Conservation (phyloP, 23 tunicate species). For the Ciona savignyi region DNA sequence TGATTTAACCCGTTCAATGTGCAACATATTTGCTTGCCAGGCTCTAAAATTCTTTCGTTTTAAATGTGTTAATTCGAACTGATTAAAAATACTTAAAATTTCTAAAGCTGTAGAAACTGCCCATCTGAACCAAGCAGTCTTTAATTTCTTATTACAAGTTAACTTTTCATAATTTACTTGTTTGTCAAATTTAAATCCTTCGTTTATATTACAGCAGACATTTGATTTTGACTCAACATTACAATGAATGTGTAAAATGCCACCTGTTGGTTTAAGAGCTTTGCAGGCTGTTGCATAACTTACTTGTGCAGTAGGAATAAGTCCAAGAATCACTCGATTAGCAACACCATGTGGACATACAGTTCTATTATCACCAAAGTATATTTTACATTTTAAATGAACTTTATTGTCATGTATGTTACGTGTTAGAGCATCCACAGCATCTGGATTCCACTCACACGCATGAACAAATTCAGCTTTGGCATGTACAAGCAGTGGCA, state of each 20-base stretch:
- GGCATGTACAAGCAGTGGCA: slow-evolving; percentile 80
- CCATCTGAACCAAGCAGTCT: slow-evolving; percentile 36
- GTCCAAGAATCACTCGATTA: slow-evolving; percentile 67
- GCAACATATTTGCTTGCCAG: slow-evolving; percentile 12
- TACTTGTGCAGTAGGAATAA: slow-evolving; percentile 66
- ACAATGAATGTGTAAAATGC: slow-evolving; percentile 66
- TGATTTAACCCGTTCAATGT: slow-evolving; percentile 81
- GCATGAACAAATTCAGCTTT: slow-evolving; percentile 78
- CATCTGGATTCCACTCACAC: slow-evolving; percentile 91
- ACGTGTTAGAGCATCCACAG: slow-evolving; percentile 36
- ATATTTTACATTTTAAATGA: slow-evolving; percentile 34
- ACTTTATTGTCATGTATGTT: slow-evolving; percentile 61
- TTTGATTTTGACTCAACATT: slow-evolving; percentile 53
- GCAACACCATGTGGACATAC: slow-evolving; percentile 72
- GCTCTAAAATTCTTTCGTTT: background rate
- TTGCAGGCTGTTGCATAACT: slow-evolving; percentile 69
- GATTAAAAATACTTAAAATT: slow-evolving; percentile 3
- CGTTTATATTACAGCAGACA: background rate
- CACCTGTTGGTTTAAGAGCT: slow-evolving; percentile 56
- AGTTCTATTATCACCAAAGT: slow-evolving; percentile 76
- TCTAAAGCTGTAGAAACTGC: slow-evolving; percentile 14
- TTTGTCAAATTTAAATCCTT: background rate
- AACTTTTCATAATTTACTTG: background rate
- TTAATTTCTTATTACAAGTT: slow-evolving; percentile 30
- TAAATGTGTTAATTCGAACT: background rate